Conservation (phyloP, 2,797 vertebrate species). For the Crypturellus tataupa region DNA sequence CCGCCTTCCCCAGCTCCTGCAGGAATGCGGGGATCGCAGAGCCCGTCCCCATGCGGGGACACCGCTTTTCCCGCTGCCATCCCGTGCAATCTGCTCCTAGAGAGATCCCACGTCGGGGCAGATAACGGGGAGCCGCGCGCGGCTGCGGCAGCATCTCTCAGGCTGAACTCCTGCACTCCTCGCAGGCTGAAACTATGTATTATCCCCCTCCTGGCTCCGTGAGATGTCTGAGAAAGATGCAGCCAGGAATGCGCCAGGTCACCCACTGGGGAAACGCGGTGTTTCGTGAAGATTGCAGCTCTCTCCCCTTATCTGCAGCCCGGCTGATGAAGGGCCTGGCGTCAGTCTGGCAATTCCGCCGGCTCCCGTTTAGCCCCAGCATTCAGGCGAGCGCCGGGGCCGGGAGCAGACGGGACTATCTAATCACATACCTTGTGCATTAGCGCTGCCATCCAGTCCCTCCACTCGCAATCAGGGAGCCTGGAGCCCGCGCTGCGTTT, state of each 20-base stretch:
- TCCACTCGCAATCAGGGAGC: constrained; percentile 60
- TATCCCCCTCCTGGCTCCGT: constrained; percentile 14
- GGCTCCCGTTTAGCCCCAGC: constrained; percentile 86
- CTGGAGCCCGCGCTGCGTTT: constrained; percentile 69
- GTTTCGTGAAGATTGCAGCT: constrained; percentile 50
- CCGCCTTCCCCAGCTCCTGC: not conserved
- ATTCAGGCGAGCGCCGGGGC: constrained; percentile 78
- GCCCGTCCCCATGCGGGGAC: not conserved
- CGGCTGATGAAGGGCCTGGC: constrained; percentile 85
- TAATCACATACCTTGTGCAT: constrained; percentile 89
- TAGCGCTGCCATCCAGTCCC: constrained; percentile 78
- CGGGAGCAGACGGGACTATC: constrained; percentile 86
- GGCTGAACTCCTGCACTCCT: not conserved
- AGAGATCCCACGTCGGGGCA: not conserved
- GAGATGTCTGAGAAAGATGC: constrained; percentile 54
- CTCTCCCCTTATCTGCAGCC: constrained; percentile 82
- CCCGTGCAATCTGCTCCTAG: not conserved
- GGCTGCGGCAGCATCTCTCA: not conserved
- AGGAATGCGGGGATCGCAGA: not conserved
- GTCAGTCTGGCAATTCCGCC: constrained; percentile 87
- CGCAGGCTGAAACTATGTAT: not conserved
- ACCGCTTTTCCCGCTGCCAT: not conserved
- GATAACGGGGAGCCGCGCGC: rapidly evolving
- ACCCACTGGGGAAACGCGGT: constrained; percentile 29
- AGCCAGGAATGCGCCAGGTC: constrained; percentile 67